These are phyloP conservation scores for Oryzias dopingdopingensis DNA, from an alignment of 2,797 vertebrate genomes.

Conservation along the genomic window DNA sequence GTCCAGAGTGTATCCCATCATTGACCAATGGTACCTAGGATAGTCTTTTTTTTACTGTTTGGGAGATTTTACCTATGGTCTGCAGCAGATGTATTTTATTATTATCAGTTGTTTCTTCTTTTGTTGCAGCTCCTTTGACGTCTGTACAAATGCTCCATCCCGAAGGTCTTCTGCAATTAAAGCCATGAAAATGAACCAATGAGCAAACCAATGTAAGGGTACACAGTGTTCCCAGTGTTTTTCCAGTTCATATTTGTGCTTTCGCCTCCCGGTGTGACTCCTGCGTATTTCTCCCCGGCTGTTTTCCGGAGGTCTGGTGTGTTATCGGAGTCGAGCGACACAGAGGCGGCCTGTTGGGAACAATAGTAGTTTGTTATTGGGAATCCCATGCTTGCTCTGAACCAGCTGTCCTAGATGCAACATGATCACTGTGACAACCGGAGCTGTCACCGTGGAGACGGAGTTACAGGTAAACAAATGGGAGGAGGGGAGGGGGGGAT, in stretches of 20 bases:
- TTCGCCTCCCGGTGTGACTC: slow-evolving; percentile 22
- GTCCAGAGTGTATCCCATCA: too few species aligned
- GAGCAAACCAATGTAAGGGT: too few species aligned
- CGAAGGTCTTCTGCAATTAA: too few species aligned
- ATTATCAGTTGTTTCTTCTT: too few species aligned
- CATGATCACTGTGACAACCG: slow-evolving; percentile 63
- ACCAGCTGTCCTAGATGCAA: slow-evolving; percentile 65
- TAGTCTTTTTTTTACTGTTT: too few species aligned
- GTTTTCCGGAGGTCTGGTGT: slow-evolving; percentile 13
- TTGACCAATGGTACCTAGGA: too few species aligned
- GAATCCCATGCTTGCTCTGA: slow-evolving; percentile 69
- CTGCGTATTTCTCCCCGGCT: slow-evolving; percentile 25
- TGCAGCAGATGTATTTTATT: too few species aligned
- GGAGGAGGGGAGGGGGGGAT: neutral
- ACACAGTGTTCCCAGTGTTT: too few species aligned
- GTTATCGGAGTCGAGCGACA: slow-evolving; percentile 34
- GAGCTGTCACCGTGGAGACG: slow-evolving; percentile 50
- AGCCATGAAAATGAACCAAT: too few species aligned
- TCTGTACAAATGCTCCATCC: too few species aligned
- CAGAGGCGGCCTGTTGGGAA: slow-evolving; percentile 59
- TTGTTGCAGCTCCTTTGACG: too few species aligned
- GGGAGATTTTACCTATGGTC: too few species aligned
- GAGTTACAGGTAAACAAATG: slow-evolving; percentile 67
- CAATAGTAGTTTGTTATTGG: slow-evolving; percentile 66
- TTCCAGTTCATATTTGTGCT: slow-evolving; percentile 9